Evolutionary conservation across 2,113 vertebrate genomes (phyloP).

Genomic region (Macrotus californicus): DNA sequence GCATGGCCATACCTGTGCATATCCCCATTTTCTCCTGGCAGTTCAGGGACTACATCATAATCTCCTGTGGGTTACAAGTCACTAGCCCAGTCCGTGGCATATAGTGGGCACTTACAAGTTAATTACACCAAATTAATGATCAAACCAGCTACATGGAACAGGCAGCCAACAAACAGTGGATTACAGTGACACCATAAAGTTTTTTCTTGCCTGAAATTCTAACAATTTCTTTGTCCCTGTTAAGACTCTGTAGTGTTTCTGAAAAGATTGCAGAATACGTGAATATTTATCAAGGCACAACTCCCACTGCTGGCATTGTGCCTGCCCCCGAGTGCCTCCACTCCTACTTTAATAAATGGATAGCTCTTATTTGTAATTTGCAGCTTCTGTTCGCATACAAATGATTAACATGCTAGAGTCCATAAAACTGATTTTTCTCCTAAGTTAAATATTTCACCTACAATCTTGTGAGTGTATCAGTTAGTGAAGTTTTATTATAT

Average conservation of each 20-base stretch:
- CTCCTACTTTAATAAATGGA: slow-evolving; percentile 24
- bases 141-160: not conserved
- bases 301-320: not conserved
- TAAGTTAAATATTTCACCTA: slow-evolving; percentile 56
- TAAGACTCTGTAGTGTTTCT: slow-evolving; percentile 6
- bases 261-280: not conserved
- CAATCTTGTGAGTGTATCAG: slow-evolving; percentile 41
- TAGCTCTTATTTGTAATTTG: slow-evolving; percentile 37
- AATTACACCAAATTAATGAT: not conserved
- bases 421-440: slow-evolving; percentile 66
- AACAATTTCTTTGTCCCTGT: not conserved
- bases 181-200: not conserved
- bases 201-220: not conserved
- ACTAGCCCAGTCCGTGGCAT: not conserved
- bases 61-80: not conserved
- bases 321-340: not conserved
- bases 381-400: slow-evolving; percentile 39
- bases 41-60: not conserved
- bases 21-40: not conserved
- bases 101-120: not conserved
- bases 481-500: slow-evolving; percentile 60
- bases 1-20: fast-evolving
- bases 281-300: not conserved
- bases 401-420: slow-evolving; percentile 60
- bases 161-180: not conserved